Evolutionary conservation across 2,888 invertebrate genomes (phyloP).

Genomic region (Heliothis peltigera): DNA sequence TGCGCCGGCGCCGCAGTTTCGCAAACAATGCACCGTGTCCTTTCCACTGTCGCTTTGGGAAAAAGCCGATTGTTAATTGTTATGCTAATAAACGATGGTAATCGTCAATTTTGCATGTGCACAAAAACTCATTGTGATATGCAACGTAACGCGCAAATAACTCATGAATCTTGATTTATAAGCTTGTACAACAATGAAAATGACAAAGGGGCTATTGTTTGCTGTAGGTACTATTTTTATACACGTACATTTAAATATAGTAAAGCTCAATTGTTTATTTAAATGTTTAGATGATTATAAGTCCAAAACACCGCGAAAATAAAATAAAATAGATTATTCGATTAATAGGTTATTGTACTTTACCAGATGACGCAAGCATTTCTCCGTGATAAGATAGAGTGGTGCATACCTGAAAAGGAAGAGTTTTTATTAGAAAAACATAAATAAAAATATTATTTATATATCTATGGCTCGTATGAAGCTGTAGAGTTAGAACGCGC

Average conservation of each 20-base stretch:
- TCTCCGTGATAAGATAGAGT: slow-evolving; percentile 20
- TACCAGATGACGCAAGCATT: slow-evolving; percentile 20
- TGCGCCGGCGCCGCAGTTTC: slow-evolving; percentile 80
- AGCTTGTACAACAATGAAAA: slow-evolving; percentile 34
- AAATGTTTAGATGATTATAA: no score
- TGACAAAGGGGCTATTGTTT: slow-evolving; percentile 46
- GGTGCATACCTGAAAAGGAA: slow-evolving; percentile 68
- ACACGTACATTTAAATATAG: neutral
- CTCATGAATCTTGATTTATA: slow-evolving; percentile 35
- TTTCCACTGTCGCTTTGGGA: slow-evolving; percentile 75
- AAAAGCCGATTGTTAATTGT: slow-evolving; percentile 83
- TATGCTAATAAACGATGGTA: slow-evolving; percentile 75
- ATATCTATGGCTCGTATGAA: no score
- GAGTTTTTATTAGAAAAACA: slow-evolving; percentile 3
- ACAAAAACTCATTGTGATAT: slow-evolving; percentile 56
- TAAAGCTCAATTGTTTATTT: no score
- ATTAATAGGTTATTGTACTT: slow-evolving; percentile 33
- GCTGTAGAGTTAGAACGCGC: no score
- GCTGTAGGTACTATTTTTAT: slow-evolving; percentile 15
- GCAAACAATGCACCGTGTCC: slow-evolving; percentile 83
- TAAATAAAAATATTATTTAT: neutral
- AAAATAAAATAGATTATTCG: neutral
- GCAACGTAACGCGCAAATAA: slow-evolving; percentile 31
- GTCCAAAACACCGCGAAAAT: slow-evolving; percentile 15
- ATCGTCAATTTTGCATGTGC: slow-evolving; percentile 63